Percentiles rank a stretch among this genome's conserved stretches.
phyloP scores from a whole-genome alignment of 1,140 invertebrate species.

The Apocrypta bakeri region DNA sequence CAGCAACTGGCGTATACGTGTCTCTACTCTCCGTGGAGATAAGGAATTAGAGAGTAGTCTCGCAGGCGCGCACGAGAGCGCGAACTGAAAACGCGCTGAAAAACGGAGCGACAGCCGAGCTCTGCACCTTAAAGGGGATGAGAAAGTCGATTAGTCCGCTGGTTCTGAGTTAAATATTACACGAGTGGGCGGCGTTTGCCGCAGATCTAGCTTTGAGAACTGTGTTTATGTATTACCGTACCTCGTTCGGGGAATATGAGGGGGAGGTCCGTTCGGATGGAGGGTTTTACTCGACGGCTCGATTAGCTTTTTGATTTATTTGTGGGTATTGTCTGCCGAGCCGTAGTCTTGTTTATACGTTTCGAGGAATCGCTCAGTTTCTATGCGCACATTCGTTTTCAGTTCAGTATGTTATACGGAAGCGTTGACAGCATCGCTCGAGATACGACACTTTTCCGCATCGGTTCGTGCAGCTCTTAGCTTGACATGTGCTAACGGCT shows the following conservation, averaged over 20 bases:
- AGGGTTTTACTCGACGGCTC: background rate
- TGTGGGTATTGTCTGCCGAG: background rate
- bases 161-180: slow-evolving; percentile 22
- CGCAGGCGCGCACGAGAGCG: background rate
- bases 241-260: background rate
- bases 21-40: background rate
- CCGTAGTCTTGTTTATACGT: background rate
- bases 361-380: background rate
- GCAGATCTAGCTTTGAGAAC: no score
- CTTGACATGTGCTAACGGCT: background rate
- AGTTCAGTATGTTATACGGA: no score
- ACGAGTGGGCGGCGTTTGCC: slow-evolving; percentile 11
- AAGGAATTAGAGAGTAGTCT: slow-evolving; percentile 26
- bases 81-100: slow-evolving; percentile 9
- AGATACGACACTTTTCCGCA: slow-evolving; percentile 1
- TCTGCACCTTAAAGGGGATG: slow-evolving; percentile 20
- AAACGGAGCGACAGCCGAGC: background rate
- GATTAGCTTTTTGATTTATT: slow-evolving; percentile 31
- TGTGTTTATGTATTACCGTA: no score
- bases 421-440: no score
- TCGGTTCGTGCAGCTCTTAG: no score
- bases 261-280: background rate
- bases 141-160: slow-evolving; percentile 23
- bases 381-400: no score
- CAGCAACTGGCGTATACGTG: background rate